A percentile compares a stretch with the other conserved stretches of the same genome.
These are phyloP conservation scores for Cartodere bifasciata DNA, from an alignment of 2,888 invertebrate species.

Conservation along the genomic window DNA sequence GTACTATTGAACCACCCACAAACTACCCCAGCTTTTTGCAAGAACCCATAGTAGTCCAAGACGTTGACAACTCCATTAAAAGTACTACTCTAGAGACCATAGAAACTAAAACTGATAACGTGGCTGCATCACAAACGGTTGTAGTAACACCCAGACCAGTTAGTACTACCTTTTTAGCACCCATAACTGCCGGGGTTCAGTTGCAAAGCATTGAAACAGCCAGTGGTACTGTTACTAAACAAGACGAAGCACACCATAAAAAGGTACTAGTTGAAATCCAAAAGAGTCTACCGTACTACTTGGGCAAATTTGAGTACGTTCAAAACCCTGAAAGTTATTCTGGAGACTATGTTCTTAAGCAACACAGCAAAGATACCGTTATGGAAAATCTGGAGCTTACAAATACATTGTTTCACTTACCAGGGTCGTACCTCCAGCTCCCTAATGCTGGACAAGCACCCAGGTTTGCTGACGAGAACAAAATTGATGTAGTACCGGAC, in stretches of 20 bases:
- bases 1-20: slow-evolving; percentile 26
- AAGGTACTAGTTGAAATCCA: slow-evolving; percentile 44
- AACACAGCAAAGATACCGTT: slow-evolving; percentile 27
- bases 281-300: slow-evolving; percentile 46
- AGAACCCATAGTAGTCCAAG: slow-evolving; percentile 33
- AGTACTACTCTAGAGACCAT: slow-evolving; percentile 22
- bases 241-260: slow-evolving; percentile 11
- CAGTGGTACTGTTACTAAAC: slow-evolving; percentile 23
- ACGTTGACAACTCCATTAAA: slow-evolving; percentile 22
- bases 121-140: slow-evolving; percentile 23
- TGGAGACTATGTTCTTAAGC: slow-evolving; percentile 27
- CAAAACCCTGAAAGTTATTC: slow-evolving; percentile 31
- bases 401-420: slow-evolving; percentile 28
- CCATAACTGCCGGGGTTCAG: slow-evolving; percentile 46
- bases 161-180: slow-evolving; percentile 43
- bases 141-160: slow-evolving; percentile 45
- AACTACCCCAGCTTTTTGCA: slow-evolving; percentile 13
- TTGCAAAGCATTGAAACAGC: slow-evolving; percentile 34
- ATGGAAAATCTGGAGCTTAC: slow-evolving; percentile 35
- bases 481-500: no score
- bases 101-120: slow-evolving; percentile 19
- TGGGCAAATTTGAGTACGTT: slow-evolving; percentile 35
- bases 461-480: no score
- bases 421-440: slow-evolving; percentile 7
- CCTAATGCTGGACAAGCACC: no score